Base-by-base conservation (phyloP, 2,888 invertebrate species). In the Xylocampa areola region DNA sequence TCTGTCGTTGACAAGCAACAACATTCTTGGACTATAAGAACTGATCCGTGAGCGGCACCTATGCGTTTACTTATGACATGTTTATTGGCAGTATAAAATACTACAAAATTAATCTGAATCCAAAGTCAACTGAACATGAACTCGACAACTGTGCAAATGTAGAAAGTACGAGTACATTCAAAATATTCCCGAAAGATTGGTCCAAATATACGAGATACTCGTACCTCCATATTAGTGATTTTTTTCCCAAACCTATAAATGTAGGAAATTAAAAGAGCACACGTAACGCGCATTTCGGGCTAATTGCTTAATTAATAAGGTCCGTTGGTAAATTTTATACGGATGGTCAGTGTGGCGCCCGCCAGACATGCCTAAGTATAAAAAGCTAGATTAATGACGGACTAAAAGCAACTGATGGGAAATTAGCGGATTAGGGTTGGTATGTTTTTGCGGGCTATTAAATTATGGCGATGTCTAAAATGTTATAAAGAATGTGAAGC, bases 261-360 rank as follows among this genome's bases (percentile, higher is more conserved):
- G 79, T 72, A 77, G 74, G 76, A 88, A 90, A 90, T 91, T 88
- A 90, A 90, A 91, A 89, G 84, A 85, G 86, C 79, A 82, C 85
- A 82, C 82, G 85, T 79, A 83, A 80, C 78, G 80, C 77, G 86
- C 87, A 87, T 91, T 88, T 63, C 82, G 78, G 85, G 80, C 84
- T 91, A 92, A 93, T 92, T 92, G 91, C 86, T 89, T 92, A 92
- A 93, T 92, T 91, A 92, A 92, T 92, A 91, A 91, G 87, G 86
- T 73, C 69, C 77, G 76, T 77, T 69, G 78, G 79, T 82, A 85
- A 84, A 83, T 84, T 87, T 87, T 87, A 87, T 86, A 90, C 82
- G 85, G 79, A 68, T 80, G 80, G 81, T 81, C 85, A 81, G 82
- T 81, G 90, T 90, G 91, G 87, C 79, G 68, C 64, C 64, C 70